These are phyloP conservation scores for Eospalax fontanierii DNA, from an alignment of 2,797 vertebrate genomes.

Conservation along the genomic window DNA sequence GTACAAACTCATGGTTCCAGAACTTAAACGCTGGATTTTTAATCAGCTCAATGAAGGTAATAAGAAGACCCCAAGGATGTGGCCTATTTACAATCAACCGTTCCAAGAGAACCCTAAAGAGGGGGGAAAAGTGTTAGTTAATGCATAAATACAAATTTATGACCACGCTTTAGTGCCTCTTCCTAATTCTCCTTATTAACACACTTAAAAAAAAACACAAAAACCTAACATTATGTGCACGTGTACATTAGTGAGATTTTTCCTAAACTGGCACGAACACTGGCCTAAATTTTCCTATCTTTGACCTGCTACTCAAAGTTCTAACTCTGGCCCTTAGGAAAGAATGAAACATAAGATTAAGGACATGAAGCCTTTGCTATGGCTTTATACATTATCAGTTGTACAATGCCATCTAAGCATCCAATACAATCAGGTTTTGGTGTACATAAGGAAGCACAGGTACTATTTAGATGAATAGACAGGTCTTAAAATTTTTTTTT, in stretches of 20 bases:
- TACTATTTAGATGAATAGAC: background rate
- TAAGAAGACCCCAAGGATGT: constrained; percentile 99
- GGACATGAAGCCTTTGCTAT: background rate
- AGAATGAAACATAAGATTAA: background rate
- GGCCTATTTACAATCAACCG: constrained; percentile 99
- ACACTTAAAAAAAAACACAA: background rate
- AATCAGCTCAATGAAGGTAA: constrained; percentile 99
- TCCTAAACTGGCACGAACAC: background rate
- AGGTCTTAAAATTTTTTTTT: background rate
- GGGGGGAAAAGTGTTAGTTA: background rate
- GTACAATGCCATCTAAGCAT: background rate
- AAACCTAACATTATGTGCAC: too few species aligned
- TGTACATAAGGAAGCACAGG: background rate
- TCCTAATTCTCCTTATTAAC: background rate
- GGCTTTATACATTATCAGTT: background rate
- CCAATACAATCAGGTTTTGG: background rate
- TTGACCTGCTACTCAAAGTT: background rate
- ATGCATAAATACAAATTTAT: background rate
- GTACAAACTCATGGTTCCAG: constrained; percentile 99
- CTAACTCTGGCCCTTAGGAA: background rate
- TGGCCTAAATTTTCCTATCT: background rate
- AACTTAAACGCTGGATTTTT: constrained; percentile 99
- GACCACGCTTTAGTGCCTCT: background rate
- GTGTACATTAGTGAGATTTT: background rate
- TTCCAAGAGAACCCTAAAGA: constrained; percentile 96